Evolutionary conservation across 1,140 invertebrate species (phyloP).

Genomic region (Aphidius gifuensis): DNA sequence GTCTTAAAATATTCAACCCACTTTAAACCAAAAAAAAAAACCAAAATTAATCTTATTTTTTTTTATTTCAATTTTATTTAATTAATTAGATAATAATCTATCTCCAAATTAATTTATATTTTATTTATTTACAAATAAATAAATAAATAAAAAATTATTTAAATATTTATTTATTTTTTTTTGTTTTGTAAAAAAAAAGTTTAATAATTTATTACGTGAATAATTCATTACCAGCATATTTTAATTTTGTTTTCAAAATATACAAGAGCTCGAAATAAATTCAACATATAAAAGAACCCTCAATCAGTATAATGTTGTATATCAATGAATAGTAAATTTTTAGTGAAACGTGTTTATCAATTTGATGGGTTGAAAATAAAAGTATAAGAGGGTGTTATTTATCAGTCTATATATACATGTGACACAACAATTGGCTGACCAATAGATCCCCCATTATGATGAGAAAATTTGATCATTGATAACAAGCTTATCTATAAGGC

Average conservation of each 20-base stretch:
- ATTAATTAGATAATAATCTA: not conserved
- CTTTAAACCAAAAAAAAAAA: not conserved
- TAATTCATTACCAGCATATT: slow-evolving; percentile 27
- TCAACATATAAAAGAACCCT: not conserved
- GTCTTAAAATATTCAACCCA: slow-evolving; percentile 36
- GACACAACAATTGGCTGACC: slow-evolving; percentile 34
- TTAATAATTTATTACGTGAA: slow-evolving; percentile 1
- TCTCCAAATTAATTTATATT: not conserved
- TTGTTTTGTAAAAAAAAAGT: not conserved
- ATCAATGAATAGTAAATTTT: slow-evolving; percentile 1
- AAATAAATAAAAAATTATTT: not conserved
- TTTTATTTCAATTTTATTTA: not conserved
- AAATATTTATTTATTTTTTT: not conserved
- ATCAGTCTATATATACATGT: not conserved
- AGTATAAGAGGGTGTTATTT: not conserved
- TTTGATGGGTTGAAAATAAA: no score
- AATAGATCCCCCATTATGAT: slow-evolving; percentile 30
- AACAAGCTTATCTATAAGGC: slow-evolving; percentile 37
- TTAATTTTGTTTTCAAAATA: slow-evolving; percentile 42
- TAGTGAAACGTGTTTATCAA: not conserved
- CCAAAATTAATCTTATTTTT: not conserved
- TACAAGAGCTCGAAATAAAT: not conserved
- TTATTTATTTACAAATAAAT: not conserved
- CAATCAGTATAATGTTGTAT: not conserved
- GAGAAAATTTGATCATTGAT: slow-evolving; percentile 33